Evolutionary conservation across 2,797 vertebrate species (phyloP).

Genomic region (Platalea minor): DNA sequence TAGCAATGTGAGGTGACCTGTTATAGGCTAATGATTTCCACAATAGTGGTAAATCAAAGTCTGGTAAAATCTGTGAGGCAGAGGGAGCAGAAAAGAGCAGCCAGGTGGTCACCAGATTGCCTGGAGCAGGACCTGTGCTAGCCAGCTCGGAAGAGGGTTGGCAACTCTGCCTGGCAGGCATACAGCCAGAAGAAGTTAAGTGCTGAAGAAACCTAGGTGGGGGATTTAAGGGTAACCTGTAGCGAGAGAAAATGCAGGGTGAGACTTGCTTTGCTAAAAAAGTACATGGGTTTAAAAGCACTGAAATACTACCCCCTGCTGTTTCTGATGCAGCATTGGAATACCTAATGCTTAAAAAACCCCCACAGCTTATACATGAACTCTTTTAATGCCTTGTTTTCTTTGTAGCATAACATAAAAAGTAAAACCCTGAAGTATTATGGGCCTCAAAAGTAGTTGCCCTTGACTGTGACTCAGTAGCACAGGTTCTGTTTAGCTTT

Average conservation of each 20-base stretch:
- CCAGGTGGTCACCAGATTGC: background rate
- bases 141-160: background rate
- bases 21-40: background rate
- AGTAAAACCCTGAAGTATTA: background rate
- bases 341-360: background rate
- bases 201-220: background rate
- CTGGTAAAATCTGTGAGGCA: background rate
- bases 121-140: background rate
- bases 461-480: background rate
- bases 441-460: background rate
- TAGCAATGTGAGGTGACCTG: background rate
- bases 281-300: background rate
- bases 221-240: background rate
- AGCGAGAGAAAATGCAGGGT: background rate
- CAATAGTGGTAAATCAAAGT: background rate
- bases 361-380: background rate
- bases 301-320: conserved; percentile 56
- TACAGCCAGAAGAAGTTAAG: background rate
- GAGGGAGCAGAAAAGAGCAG: background rate
- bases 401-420: background rate
- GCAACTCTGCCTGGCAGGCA: background rate
- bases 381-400: background rate
- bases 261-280: background rate
- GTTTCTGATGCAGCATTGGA: conserved; percentile 1
- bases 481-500: background rate